Conservation (phyloP, 2,888 invertebrate species). For the Chymomyza procnemis region DNA sequence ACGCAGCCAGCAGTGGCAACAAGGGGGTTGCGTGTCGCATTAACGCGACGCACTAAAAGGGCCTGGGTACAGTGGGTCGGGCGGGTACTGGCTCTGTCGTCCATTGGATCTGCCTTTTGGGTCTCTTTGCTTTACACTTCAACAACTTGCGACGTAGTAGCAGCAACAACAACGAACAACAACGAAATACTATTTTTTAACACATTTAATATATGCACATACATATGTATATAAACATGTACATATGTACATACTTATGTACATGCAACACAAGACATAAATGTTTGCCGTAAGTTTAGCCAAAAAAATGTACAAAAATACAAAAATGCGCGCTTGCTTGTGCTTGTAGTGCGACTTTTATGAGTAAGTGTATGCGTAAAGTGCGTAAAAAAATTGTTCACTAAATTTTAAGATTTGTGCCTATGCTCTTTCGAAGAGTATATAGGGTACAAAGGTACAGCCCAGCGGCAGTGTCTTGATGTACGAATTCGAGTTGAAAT, state of each 20-base stretch:
- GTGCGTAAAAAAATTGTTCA: constrained; percentile 1
- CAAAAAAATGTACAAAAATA: neutral
- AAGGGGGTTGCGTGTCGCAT: constrained; percentile 55
- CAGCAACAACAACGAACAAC: constrained; percentile 15
- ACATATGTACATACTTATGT: too few relatives aligned
- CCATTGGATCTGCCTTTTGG: neutral
- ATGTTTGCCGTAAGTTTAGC: neutral
- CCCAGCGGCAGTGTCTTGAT: too few relatives aligned
- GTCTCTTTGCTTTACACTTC: neutral
- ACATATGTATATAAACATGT: too few relatives aligned
- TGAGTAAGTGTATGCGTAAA: neutral
- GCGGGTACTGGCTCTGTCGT: neutral
- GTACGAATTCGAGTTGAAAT: too few relatives aligned
- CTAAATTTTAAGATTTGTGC: constrained; percentile 10
- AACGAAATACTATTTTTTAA: neutral
- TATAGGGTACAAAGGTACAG: too few relatives aligned
- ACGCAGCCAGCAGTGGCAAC: neutral
- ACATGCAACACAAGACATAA: too few relatives aligned
- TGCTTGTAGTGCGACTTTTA: constrained; percentile 1
- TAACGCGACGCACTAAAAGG: constrained; percentile 13
- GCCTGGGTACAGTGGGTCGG: neutral
- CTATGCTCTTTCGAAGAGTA: too few relatives aligned
- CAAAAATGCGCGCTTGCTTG: constrained; percentile 4
- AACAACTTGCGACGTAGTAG: constrained; percentile 39
- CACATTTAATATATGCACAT: neutral